Percentiles rank a stretch among this genome's conserved stretches.
phyloP scores from a whole-genome alignment of 2,797 vertebrate species.

The Erethizon dorsatum region DNA sequence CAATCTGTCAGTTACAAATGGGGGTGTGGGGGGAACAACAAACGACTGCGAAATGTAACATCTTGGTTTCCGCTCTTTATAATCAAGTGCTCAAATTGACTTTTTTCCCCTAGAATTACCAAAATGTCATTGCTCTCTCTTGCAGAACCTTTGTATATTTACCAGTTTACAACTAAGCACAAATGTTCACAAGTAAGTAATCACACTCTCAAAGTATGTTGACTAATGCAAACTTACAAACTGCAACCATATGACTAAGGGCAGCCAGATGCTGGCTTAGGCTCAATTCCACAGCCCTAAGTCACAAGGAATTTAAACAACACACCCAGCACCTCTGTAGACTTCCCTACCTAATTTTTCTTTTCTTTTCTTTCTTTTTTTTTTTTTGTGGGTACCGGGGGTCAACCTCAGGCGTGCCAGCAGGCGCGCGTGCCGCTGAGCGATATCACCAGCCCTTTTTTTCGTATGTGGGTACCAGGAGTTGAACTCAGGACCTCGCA shows the following conservation, averaged over 20 bases:
- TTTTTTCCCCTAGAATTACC: slow-evolving; percentile 82
- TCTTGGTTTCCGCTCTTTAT: slow-evolving; percentile 85
- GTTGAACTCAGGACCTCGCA: no score
- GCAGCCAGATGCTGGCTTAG: background rate
- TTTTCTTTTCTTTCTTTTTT: background rate
- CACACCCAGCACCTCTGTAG: slow-evolving; percentile 34
- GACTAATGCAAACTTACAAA: slow-evolving; percentile 73
- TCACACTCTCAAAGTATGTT: slow-evolving; percentile 76
- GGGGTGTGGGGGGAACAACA: slow-evolving; percentile 1
- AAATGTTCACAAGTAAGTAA: slow-evolving; percentile 85
- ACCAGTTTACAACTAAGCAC: slow-evolving; percentile 84
- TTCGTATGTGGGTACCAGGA: no score
- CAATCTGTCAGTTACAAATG: slow-evolving; percentile 86
- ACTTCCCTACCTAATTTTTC: background rate
- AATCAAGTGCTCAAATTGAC: slow-evolving; percentile 83
- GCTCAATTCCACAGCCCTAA: background rate
- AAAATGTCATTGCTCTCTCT: slow-evolving; percentile 85
- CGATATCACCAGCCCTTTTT: no score
- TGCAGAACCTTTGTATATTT: slow-evolving; percentile 84
- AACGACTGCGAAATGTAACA: slow-evolving; percentile 84
- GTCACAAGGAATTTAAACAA: background rate
- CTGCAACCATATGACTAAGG: slow-evolving; percentile 35
- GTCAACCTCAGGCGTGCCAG: no score
- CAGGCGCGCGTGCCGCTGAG: no score
- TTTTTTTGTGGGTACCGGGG: no score